Evolutionary conservation across 2,888 invertebrate genomes (phyloP).

Genomic region (Fragum whitleyi): DNA sequence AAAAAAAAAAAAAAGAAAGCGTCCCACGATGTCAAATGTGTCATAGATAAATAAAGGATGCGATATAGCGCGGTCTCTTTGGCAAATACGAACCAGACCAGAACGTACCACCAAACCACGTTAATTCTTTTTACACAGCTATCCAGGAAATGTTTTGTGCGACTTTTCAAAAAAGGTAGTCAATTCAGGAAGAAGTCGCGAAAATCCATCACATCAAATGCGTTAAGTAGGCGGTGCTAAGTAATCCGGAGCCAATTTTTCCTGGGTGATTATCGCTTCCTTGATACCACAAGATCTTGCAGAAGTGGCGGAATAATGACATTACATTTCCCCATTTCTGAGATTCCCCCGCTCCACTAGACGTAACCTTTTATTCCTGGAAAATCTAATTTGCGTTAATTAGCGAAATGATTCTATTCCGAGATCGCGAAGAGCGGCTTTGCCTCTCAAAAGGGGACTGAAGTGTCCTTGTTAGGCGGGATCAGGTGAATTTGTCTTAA

Average conservation of each 20-base stretch:
- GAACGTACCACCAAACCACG: too few species aligned
- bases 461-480: slow-evolving; percentile 34
- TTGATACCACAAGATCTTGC: slow-evolving; percentile 14
- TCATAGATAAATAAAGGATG: too few species aligned
- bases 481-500: slow-evolving; percentile 56
- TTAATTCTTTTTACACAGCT: too few species aligned
- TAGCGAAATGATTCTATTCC: slow-evolving; percentile 34
- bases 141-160: too few species aligned
- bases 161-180: too few species aligned
- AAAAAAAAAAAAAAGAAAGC: too few species aligned
- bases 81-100: too few species aligned
- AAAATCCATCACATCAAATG: too few species aligned
- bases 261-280: slow-evolving; percentile 1
- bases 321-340: slow-evolving; percentile 28
- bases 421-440: slow-evolving; percentile 1
- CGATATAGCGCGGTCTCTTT: too few species aligned
- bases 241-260: slow-evolving; percentile 1
- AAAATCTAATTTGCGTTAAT: slow-evolving; percentile 40
- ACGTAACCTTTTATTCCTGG: slow-evolving; percentile 33
- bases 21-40: too few species aligned
- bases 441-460: slow-evolving; percentile 23
- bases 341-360: slow-evolving; percentile 14
- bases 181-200: too few species aligned
- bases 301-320: slow-evolving; percentile 22
- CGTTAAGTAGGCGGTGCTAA: not conserved